Base-by-base conservation (phyloP, 35 echinoderm and acorn worm genomes). In the Lytechinus variegatus region DNA sequence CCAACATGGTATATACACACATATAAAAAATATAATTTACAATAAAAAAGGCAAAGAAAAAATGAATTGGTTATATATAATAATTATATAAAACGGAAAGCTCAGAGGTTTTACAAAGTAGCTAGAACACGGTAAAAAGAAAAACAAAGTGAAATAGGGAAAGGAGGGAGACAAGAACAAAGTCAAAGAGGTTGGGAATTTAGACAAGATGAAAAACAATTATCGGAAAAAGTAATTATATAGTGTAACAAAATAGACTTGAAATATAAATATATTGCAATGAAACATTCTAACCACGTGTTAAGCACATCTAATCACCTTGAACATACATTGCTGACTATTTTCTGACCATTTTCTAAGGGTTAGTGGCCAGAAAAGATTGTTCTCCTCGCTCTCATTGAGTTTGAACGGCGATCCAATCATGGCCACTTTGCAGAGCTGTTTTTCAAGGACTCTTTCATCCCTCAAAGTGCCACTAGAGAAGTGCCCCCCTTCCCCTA, bases 371-470 rank as follows among this genome's bases (percentile, higher is more conserved):
- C 61, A 71, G 56, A 2, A 9, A 71, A 0, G 24, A 14, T 16
- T 21, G 11, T 71, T 16, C 61, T 71, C 19, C 61, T 71, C 2
- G 14, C 61, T 71, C 61, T 71, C 19, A 24, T 21, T 3, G 5
- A 58, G 56, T 9, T 58, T 9, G 56, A 58, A 13, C 56, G 13
- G 56, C 61, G 24, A 14, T 21, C 61, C 61, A 24, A 21, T 71
- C 61, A 71, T 71, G 61, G 61, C 61, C 61, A 71, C 61, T 71
- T 71, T 71, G 61, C 61, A 71, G 61, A 71, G 61, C 61, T 71
- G 61, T 71, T 71, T 14, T 13, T 71, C 14, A 71, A 71, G 61
- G 61, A 21, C 61, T 14, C 61, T 71, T 71, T 13, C 61, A 44
- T 13, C 61, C 61, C 61, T 71, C 61, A 13, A 24, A 71, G 61